Evolutionary conservation across 37 sponge, comb jelly and placozoan genomes (phyloP), one percentile per base, ranked within the genome.

Genomic region (Ephydatia muelleri): DNA sequence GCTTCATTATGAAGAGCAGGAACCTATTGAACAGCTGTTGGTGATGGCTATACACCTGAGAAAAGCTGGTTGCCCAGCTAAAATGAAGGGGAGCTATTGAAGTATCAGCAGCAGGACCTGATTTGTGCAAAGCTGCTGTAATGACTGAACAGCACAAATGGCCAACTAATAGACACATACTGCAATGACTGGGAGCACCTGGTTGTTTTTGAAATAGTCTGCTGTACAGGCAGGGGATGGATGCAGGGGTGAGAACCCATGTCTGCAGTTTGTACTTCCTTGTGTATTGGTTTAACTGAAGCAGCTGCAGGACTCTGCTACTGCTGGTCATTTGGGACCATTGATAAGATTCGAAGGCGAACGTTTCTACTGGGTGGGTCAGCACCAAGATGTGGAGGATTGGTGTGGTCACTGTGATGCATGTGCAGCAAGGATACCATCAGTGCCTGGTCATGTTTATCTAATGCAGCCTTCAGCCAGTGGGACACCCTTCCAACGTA

Each of bases 311-410:
- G 68, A 64, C 68, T 13, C 36, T 5, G 33, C 36, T 11, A 22
- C 85, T 28, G n/a, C 43, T 76, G 85, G 77, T 13, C 85, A 84
- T 70, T 66, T 75, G 36, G 74, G 74, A 82, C 71, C 22, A 11
- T 81, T 21, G 75, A 25, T 67, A 32, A 38, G n/a, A 67, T 40
- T 16, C 16, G 38, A 70, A 28, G 71, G n/a, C n/a, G n/a, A n/a
- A 35, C 35, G 71, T 12, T 81, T 81, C 34, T 81, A 82, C 31
- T 82, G 73, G 83, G 74, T 72, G 26, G 12, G 72, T 5, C 72
- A 65, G 65, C n/a, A 33, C 5, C 26, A 43, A 9, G 74, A 82
- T 82, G 74, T 82, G 8, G 12, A 72, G 65, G 36, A 72, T 5
- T 72, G 57, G 74, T 82, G 83, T 68, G 23, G 71, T 19, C 33